Conservation (phyloP, 1,140 invertebrate genomes). For the Thaumatotibia leucotreta region DNA sequence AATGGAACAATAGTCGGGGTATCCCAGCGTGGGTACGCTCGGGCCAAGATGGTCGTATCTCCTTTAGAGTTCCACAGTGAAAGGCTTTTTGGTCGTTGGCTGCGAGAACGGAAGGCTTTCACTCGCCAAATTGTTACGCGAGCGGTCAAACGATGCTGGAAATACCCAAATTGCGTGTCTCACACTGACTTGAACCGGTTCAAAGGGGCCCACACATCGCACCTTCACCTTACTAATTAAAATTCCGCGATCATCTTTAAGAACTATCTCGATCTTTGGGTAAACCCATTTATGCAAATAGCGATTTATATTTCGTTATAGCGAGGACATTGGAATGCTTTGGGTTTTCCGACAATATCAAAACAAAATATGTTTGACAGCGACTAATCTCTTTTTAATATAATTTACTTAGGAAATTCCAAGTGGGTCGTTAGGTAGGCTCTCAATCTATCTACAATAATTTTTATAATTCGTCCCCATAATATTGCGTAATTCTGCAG, state of each 20-base stretch:
- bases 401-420: slow-evolving; percentile 35
- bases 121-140: slow-evolving; percentile 18
- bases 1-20: slow-evolving; percentile 9
- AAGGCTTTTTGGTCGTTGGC: background rate
- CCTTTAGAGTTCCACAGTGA: background rate
- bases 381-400: slow-evolving; percentile 40
- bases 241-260: slow-evolving; percentile 1
- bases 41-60: background rate
- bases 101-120: slow-evolving; percentile 14
- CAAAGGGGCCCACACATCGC: background rate
- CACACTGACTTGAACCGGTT: background rate
- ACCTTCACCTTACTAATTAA: background rate
- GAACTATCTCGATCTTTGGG: slow-evolving; percentile 11
- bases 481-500: background rate
- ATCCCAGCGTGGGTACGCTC: slow-evolving; percentile 9
- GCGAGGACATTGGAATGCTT: slow-evolving; percentile 28
- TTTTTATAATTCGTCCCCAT: too few relatives aligned
- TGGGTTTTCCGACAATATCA: slow-evolving; percentile 41
- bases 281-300: slow-evolving; percentile 16
- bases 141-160: slow-evolving; percentile 9
- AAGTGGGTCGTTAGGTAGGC: background rate
- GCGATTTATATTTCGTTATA: slow-evolving; percentile 7
- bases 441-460: too few relatives aligned
- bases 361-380: slow-evolving; percentile 13
- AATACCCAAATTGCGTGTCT: slow-evolving; percentile 14